phyloP scores from a whole-genome alignment of 2,797 vertebrate species.

The Coreius guichenoti region DNA sequence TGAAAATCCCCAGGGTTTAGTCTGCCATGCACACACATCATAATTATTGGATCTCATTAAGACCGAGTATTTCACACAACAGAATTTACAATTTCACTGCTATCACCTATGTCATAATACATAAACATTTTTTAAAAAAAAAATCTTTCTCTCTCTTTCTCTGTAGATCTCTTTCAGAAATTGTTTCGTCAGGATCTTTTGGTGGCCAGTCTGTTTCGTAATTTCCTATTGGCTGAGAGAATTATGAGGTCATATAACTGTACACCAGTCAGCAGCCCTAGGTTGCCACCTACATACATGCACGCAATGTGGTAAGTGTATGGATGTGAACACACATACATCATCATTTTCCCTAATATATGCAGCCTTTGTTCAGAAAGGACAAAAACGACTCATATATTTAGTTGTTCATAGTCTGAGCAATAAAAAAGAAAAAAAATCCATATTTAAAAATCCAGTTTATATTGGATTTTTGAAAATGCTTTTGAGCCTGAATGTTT shows the following conservation, averaged over 20 bases:
- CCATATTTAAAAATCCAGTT: neutral
- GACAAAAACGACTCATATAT: neutral
- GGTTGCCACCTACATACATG: conserved; percentile 96
- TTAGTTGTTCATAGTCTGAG: neutral
- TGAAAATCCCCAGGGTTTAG: conserved; percentile 65
- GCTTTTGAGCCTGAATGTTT: neutral
- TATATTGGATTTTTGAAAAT: neutral
- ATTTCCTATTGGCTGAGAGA: conserved; percentile 93
- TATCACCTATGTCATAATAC: neutral
- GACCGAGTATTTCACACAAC: conserved; percentile 17
- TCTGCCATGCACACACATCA: conserved; percentile 42
- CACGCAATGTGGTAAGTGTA: conserved; percentile 96
- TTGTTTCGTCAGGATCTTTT: conserved; percentile 96
- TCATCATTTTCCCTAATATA: neutral
- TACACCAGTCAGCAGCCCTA: conserved; percentile 95
- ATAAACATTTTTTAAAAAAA: neutral
- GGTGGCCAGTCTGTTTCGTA: conserved; percentile 95
- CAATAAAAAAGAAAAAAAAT: neutral
- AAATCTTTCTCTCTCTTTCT: neutral
- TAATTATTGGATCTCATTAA: conserved; percentile 35
- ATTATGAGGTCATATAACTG: conserved; percentile 99
- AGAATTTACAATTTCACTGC: conserved; percentile 56
- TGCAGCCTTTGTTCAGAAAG: neutral
- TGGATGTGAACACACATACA: conserved; percentile 8
- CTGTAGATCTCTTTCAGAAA: conserved; percentile 95